Evolutionary conservation across 2,888 invertebrate species (phyloP), one percentile per base, ranked within the genome.

Genomic region (Drosophila stalkeri): DNA sequence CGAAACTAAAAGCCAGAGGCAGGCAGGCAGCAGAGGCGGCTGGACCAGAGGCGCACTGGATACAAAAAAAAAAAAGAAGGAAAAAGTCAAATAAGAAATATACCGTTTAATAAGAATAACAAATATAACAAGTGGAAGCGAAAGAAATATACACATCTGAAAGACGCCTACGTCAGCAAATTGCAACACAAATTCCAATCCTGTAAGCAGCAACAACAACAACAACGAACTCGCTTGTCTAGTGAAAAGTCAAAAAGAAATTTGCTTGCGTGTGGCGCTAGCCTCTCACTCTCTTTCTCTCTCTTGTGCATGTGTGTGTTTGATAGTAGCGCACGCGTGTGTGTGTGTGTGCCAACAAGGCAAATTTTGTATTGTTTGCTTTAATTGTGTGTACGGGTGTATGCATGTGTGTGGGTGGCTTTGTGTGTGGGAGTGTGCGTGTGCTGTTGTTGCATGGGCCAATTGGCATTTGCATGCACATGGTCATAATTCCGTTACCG

Each of bases 291-390:
- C 16, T 46, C 52, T 20, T 5, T 37, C 11, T 37, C 5, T 62
- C 16, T 46, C 37, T 20, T 66, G 46, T 52, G 43, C 66, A 49
- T 44, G 47, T 64, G 62, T 61, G 54, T 44, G 56, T 33, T 20
- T 61, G 67, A 49, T 43, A 27, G 52, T 51, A 18, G 52, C 39
- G 62, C 62, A 57, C 63, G 31, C 27, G 54, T 63, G 62, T 65
- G 57, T 70, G 63, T 70, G 75, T 56, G 67, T 63, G 75, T 84
- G 84, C 84, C 84, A 85, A 88, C 84, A 83, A 72, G 89, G 89
- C 84, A 85, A 88, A 78, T 70, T 70, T 80, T 66, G 54, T 71
- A 63, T 64, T 43, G 62, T 44, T 33, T 64, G 62, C 41, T 23
- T 43, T 8, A 27, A 39, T 20, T 60, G 51, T 37, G 52, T 49